phyloP scores from a whole-genome alignment of 2,888 invertebrate species.

The Melipona bicolor region DNA sequence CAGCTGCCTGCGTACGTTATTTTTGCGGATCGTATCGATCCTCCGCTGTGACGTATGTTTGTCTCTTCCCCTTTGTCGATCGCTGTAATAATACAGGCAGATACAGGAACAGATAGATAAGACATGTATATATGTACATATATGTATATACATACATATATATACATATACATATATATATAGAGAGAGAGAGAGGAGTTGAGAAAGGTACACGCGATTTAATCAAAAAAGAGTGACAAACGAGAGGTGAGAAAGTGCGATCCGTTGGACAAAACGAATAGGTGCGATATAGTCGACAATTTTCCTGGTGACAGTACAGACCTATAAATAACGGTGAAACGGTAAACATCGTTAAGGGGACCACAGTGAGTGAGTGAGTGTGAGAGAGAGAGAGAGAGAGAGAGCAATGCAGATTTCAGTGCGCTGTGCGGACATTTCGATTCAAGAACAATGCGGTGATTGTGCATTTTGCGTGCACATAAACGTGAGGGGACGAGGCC shows the following conservation, averaged over 20 bases:
- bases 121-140: too few species aligned
- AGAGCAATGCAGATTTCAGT: conserved; percentile 73
- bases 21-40: conserved; percentile 1
- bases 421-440: conserved; percentile 79
- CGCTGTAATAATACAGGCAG: conserved; percentile 21
- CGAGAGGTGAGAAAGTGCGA: conserved; percentile 1
- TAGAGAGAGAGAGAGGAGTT: neutral
- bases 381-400: neutral
- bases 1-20: too few species aligned
- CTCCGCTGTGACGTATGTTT: neutral
- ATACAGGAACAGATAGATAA: neutral
- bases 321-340: conserved; percentile 46
- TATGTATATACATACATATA: too few species aligned
- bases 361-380: conserved; percentile 13
- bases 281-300: conserved; percentile 54
- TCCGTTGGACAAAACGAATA: conserved; percentile 8
- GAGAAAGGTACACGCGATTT: neutral
- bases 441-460: conserved; percentile 67
- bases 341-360: conserved; percentile 35
- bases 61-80: conserved; percentile 30
- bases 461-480: conserved; percentile 66
- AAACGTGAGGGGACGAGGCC: conserved; percentile 34
- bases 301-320: conserved; percentile 34
- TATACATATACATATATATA: neutral
- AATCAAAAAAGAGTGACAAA: neutral